Evolutionary conservation across 2,888 invertebrate species (phyloP).

Genomic region (Nasonia oneida): DNA sequence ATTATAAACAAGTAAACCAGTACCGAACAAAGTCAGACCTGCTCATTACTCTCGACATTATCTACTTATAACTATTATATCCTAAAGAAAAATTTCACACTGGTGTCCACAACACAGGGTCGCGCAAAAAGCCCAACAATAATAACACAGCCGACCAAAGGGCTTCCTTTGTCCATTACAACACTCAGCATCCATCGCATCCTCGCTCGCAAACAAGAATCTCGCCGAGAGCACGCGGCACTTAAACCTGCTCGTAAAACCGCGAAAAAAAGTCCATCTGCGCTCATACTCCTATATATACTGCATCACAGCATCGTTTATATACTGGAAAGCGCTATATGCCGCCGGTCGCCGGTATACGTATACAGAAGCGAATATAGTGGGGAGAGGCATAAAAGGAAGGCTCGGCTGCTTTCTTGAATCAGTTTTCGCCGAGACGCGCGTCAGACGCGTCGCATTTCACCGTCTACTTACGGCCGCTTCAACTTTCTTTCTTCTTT

Average conservation of each 20-base stretch:
- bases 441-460: slow-evolving; percentile 7
- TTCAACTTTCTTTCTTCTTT: neutral
- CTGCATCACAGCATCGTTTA: neutral
- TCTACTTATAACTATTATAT: neutral
- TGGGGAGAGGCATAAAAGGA: slow-evolving; percentile 60
- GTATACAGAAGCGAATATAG: neutral
- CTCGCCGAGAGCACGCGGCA: neutral
- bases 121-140: neutral
- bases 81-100: neutral
- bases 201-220: neutral
- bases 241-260: neutral
- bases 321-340: neutral
- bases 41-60: neutral
- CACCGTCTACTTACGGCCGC: neutral
- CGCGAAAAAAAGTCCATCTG: neutral
- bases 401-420: slow-evolving; percentile 48
- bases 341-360: neutral
- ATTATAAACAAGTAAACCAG: neutral
- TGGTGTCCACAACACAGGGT: neutral
- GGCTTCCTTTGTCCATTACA: neutral
- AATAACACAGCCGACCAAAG: neutral
- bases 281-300: neutral
- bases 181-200: neutral
- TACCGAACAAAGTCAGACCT: neutral
- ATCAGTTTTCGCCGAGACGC: slow-evolving; percentile 50